Conservation (phyloP, 2,113 vertebrate genomes). For the Zosterops japonicus region DNA sequence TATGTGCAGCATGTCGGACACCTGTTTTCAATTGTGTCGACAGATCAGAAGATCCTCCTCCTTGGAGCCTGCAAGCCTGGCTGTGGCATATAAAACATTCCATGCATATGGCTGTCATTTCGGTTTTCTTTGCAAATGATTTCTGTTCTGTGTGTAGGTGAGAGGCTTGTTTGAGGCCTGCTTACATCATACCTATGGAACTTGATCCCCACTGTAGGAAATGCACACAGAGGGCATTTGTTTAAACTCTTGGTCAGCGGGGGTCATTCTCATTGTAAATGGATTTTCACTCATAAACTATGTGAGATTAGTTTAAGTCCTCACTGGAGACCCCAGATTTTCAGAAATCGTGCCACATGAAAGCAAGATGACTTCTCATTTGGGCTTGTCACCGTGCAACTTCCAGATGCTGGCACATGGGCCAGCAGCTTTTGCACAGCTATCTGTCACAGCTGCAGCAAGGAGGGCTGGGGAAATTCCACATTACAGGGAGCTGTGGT, state of each 20-base stretch:
- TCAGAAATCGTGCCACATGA: conserved; percentile 63
- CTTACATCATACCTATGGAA: conserved; percentile 77
- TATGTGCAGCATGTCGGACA: conserved; percentile 52
- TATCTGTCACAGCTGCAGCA: conserved; percentile 3
- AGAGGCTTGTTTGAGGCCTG: conserved; percentile 61
- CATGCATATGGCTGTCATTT: conserved; percentile 73
- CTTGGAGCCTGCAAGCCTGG: conserved; percentile 33
- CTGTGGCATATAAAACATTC: conserved; percentile 48
- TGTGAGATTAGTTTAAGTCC: conserved; percentile 71
- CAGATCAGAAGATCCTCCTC: conserved; percentile 71
- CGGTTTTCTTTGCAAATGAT: conserved; percentile 69
- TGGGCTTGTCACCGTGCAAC: neutral
- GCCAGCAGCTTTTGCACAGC: neutral
- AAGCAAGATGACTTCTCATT: conserved; percentile 56
- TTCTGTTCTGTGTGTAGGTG: conserved; percentile 68
- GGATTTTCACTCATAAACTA: conserved; percentile 78
- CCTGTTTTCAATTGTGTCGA: conserved; percentile 79
- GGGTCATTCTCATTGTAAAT: conserved; percentile 73
- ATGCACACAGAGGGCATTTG: conserved; percentile 48
- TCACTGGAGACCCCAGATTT: conserved; percentile 57
- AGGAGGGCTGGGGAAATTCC: neutral
- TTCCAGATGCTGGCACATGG: conserved; percentile 36
- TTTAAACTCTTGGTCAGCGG: conserved; percentile 68
- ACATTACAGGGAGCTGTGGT: neutral
- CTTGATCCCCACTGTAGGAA: conserved; percentile 70